phyloP scores from a whole-genome alignment of 2,888 invertebrate species.

The Melitaea athalia region DNA sequence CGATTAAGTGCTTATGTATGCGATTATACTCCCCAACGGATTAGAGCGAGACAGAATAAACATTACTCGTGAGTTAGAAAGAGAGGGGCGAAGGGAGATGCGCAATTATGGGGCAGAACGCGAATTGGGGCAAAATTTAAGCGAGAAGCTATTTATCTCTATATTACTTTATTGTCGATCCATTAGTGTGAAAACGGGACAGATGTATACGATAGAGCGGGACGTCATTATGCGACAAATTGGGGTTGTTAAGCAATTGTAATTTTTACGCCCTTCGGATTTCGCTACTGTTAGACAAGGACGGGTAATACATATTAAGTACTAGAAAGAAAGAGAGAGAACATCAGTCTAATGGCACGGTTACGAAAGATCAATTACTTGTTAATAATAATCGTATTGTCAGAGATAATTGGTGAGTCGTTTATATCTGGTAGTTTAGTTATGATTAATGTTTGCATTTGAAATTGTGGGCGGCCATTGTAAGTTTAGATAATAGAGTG shows the following conservation, averaged over 20 bases:
- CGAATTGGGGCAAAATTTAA: slow-evolving; percentile 80
- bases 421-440: slow-evolving; percentile 49
- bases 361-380: slow-evolving; percentile 61
- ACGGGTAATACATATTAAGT: neutral
- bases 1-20: slow-evolving; percentile 81
- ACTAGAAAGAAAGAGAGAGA: neutral
- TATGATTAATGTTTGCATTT: slow-evolving; percentile 64
- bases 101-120: slow-evolving; percentile 73
- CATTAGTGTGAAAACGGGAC: slow-evolving; percentile 66
- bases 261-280: slow-evolving; percentile 28
- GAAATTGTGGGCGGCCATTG: slow-evolving; percentile 51
- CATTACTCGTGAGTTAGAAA: slow-evolving; percentile 43
- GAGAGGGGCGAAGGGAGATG: slow-evolving; percentile 65
- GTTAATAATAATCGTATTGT: slow-evolving; percentile 62
- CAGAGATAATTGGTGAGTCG: slow-evolving; percentile 59
- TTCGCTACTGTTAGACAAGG: slow-evolving; percentile 24
- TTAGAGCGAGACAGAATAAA: slow-evolving; percentile 54
- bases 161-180: slow-evolving; percentile 81
- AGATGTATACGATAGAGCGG: slow-evolving; percentile 35
- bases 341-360: slow-evolving; percentile 44
- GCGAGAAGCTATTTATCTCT: slow-evolving; percentile 78
- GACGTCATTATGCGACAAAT: slow-evolving; percentile 52
- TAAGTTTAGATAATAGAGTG: slow-evolving; percentile 36
- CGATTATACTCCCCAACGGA: slow-evolving; percentile 73
- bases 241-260: slow-evolving; percentile 52